Percentiles rank a stretch among this genome's conserved stretches.
Evolutionary conservation across 2,888 invertebrate genomes (phyloP).

Genomic region (Siphonodentalium dalli): DNA sequence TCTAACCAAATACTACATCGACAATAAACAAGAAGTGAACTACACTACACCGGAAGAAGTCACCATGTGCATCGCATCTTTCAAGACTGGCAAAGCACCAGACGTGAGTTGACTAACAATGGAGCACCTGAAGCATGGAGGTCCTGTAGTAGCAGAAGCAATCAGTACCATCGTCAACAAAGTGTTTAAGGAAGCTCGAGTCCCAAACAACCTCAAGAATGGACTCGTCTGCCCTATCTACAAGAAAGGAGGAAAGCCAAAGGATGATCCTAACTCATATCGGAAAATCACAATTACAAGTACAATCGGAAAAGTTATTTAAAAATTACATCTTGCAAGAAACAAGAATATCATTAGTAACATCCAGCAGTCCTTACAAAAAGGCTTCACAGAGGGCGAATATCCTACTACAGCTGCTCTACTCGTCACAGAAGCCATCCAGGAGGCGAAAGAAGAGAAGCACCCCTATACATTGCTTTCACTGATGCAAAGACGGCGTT

Average conservation of each 20-base stretch:
- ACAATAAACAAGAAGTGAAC: too few species aligned
- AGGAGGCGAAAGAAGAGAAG: neutral
- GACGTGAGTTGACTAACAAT: neutral
- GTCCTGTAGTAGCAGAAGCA: neutral
- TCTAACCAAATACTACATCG: too few species aligned
- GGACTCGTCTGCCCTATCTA: constrained; percentile 1
- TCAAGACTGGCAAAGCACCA: neutral
- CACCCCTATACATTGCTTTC: neutral
- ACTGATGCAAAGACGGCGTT: constrained; percentile 3
- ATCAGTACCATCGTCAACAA: neutral
- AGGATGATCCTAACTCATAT: constrained; percentile 9
- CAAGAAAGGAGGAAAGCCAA: constrained; percentile 6
- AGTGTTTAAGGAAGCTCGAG: neutral
- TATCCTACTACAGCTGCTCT: neutral
- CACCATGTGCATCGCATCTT: neutral
- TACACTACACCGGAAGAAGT: neutral
- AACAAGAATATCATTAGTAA: neutral
- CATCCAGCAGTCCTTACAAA: neutral
- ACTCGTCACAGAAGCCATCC: constrained; percentile 2
- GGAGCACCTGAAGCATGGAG: neutral
- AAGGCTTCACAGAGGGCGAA: constrained; percentile 3
- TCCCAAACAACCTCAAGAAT: neutral
- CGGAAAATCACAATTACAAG: constrained; percentile 2
- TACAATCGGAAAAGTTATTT: constrained; percentile 7
- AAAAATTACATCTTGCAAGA: neutral